Conservation (phyloP, 2,888 invertebrate species). For the Ctenicera cuprea region DNA sequence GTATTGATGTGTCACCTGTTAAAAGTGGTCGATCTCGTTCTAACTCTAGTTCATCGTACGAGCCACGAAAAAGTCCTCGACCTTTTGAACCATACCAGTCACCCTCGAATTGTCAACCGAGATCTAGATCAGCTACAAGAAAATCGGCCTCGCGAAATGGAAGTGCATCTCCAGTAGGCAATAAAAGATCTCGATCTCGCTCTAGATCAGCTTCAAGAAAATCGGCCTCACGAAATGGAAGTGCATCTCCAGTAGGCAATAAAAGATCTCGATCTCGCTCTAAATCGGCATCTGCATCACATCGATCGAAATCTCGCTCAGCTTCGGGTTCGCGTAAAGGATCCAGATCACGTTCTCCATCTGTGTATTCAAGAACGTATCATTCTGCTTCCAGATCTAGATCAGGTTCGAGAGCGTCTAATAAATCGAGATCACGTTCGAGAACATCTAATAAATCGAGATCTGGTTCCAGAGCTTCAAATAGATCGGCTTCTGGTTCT, state of each 20-base stretch:
- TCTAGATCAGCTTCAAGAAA: conserved; percentile 66
- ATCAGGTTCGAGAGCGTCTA: conserved; percentile 61
- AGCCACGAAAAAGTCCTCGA: conserved; percentile 54
- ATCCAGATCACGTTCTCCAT: conserved; percentile 36
- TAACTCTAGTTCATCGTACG: conserved; percentile 55
- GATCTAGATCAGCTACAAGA: conserved; percentile 67
- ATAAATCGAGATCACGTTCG: conserved; percentile 50
- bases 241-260: conserved; percentile 45
- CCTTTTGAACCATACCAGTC: conserved; percentile 37
- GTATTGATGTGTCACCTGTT: conserved; percentile 55
- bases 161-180: conserved; percentile 42
- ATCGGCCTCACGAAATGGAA: conserved; percentile 56
- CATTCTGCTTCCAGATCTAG: conserved; percentile 51
- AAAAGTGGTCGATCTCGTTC: conserved; percentile 58
- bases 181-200: conserved; percentile 53
- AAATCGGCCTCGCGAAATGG: conserved; percentile 57
- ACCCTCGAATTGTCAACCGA: conserved; percentile 51
- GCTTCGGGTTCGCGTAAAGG: conserved; percentile 51
- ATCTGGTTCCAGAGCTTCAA: conserved; percentile 60
- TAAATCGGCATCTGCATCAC: conserved; percentile 31
- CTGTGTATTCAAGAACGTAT: conserved; percentile 35
- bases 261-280: conserved; percentile 57
- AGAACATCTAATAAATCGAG: conserved; percentile 32
- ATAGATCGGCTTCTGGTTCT: conserved; percentile 21
- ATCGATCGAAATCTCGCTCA: conserved; percentile 60